These are phyloP conservation scores for Aphelenchoides bicaudatus DNA, from an alignment of 2,888 invertebrate species.

Conservation along the genomic window DNA sequence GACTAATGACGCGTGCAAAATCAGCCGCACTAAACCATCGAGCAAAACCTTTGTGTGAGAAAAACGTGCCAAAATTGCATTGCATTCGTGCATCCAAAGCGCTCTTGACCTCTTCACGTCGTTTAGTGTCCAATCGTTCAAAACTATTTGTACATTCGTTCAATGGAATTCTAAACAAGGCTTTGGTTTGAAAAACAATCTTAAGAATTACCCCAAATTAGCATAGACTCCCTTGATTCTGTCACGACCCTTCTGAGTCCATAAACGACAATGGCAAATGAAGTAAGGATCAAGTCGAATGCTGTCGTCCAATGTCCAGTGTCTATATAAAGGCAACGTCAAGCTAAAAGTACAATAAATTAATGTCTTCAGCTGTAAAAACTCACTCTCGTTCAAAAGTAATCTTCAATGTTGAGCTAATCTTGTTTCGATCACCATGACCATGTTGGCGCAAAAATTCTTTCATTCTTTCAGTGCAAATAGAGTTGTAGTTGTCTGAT, in stretches of 20 bases:
- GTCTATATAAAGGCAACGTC: constrained; percentile 48
- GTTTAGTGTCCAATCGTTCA: constrained; percentile 40
- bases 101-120: constrained; percentile 41
- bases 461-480: constrained; percentile 46
- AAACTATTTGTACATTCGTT: constrained; percentile 47
- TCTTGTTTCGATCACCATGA: constrained; percentile 28
- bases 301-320: constrained; percentile 50
- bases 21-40: constrained; percentile 45
- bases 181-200: background rate
- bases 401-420: constrained; percentile 45
- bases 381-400: constrained; percentile 47
- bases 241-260: constrained; percentile 47
- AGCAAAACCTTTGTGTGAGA: constrained; percentile 46
- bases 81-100: constrained; percentile 46
- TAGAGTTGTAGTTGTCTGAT: constrained; percentile 41
- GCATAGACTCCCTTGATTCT: background rate
- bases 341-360: constrained; percentile 33
- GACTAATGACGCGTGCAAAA: constrained; percentile 43
- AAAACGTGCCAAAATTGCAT: constrained; percentile 46
- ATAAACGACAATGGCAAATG: constrained; percentile 47
- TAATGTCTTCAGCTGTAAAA: constrained; percentile 5
- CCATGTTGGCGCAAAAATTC: constrained; percentile 43
- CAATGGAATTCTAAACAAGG: constrained; percentile 45
- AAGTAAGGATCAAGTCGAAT: constrained; percentile 48
- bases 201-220: background rate